Conservation (phyloP, 2,113 vertebrate species). For the Oostethus manadensis region DNA sequence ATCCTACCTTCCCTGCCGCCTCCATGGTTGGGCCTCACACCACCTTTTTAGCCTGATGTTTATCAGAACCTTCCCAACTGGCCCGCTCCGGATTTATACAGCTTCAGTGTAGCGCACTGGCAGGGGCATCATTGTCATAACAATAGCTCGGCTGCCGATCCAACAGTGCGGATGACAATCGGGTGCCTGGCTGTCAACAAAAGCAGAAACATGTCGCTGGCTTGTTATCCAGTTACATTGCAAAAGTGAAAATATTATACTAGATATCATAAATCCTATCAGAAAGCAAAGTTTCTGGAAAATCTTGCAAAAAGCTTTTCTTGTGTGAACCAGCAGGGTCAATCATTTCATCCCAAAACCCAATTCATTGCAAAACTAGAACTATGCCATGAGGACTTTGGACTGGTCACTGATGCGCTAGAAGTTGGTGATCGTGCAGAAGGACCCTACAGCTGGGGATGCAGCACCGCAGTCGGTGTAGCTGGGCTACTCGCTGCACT, state of each 20-base stretch:
- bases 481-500: conserved; percentile 57
- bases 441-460: conserved; percentile 53
- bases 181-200: neutral
- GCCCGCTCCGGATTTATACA: conserved; percentile 50
- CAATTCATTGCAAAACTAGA: neutral
- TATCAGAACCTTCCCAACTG: conserved; percentile 22
- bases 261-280: too few relatives aligned
- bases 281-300: too few relatives aligned
- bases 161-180: neutral
- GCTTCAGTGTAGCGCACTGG: conserved; percentile 29
- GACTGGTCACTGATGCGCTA: conserved; percentile 10
- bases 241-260: too few relatives aligned
- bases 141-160: conserved; percentile 37
- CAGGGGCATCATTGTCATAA: conserved; percentile 46
- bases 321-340: too few relatives aligned
- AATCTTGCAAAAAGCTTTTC: too few relatives aligned
- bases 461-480: conserved; percentile 58
- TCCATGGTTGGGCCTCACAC: conserved; percentile 45
- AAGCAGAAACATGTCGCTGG: neutral
- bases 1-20: conserved; percentile 42
- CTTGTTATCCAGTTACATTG: too few relatives aligned
- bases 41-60: conserved; percentile 25
- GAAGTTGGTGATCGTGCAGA: conserved; percentile 56
- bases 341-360: too few relatives aligned
- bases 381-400: too few relatives aligned